phyloP scores from a whole-genome alignment of 2,797 vertebrate species.

The Sternarchorhynchus goeldii region DNA sequence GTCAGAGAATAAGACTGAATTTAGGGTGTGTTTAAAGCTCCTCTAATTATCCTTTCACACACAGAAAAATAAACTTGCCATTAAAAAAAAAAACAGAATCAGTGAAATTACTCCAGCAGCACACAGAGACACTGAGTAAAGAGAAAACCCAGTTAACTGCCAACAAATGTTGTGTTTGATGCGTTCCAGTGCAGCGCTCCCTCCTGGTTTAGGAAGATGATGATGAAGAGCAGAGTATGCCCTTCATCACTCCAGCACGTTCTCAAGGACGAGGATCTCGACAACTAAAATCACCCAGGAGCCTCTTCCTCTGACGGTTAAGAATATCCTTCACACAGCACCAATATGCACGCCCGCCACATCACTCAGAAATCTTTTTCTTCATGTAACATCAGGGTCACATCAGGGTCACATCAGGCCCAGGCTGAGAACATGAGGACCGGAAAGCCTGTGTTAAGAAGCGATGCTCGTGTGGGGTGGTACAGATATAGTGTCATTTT shows the following conservation, averaged over 20 bases:
- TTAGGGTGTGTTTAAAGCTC: no score
- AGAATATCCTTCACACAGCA: background rate
- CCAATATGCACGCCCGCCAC: background rate
- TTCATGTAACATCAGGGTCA: background rate
- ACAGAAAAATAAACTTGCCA: no score
- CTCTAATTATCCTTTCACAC: no score
- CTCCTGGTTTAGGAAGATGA: slow-evolving; percentile 20
- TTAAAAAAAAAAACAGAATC: no score
- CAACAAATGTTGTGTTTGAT: slow-evolving; percentile 26
- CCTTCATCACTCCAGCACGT: slow-evolving; percentile 26
- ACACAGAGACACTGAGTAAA: no score
- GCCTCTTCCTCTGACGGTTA: slow-evolving; percentile 13
- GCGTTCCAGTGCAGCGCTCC: slow-evolving; percentile 8
- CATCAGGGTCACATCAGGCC: slow-evolving; percentile 6
- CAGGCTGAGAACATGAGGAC: background rate
- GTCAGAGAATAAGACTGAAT: no score
- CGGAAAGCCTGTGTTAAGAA: background rate
- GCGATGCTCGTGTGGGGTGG: no score
- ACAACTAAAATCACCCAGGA: slow-evolving; percentile 9
- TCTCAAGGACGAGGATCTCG: slow-evolving; percentile 40
- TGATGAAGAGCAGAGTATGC: slow-evolving; percentile 29
- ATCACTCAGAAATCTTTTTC: slow-evolving; percentile 18
- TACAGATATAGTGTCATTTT: background rate
- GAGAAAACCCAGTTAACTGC: background rate
- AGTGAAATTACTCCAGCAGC: no score